Evolutionary conservation across 2,888 invertebrate species (phyloP), one percentile per base, ranked within the genome.

Genomic region (Podabrus alpinus): DNA sequence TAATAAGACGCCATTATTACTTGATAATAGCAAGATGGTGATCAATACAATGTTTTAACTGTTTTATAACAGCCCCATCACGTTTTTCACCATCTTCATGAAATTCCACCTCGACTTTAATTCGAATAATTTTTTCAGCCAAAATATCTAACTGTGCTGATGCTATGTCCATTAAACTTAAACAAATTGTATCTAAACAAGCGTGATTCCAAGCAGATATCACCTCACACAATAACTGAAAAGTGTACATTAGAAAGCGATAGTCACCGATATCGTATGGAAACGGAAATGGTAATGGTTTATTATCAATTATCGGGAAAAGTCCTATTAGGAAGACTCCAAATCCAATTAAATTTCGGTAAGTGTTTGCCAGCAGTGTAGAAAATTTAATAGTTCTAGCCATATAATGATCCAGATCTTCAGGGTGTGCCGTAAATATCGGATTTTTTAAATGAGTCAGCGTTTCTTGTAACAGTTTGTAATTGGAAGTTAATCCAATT

Each of bases 201-300:
- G 70, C 70, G 59, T 77, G 76, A 45, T 79, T 77, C 79, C 77
- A 79, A 5, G 77, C 79, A n/a, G 68, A 59, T 60, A 19, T 24
- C 15, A 29, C 13, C n/a, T 61, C 45, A 15, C 66, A 64, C 15
- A 67, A 16, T 11, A 73, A 60, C 71, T 79, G 77, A 69, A 73
- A 73, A n/a, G 66, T 29, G 24, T 76, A 73, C 71, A 77, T 75
- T 15, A 61, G 16, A 67, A 66, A 61, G 15, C 9, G 60, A n/a
- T 68, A 76, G 7, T 25, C 25, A n/a, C 76, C 76, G 21, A 77
- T 10, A 13, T 79, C 75, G 64, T 71, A 77, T 9, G 77, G 71
- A 71, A 79, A 74, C 10, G 79, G 77, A 71, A 79, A 73, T 1
- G 79, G 77, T 15, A 73, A 66, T 11, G 69, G 70, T 69, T 68